Base-by-base conservation (phyloP, 2,888 invertebrate genomes). In the Drosophila greeni region DNA sequence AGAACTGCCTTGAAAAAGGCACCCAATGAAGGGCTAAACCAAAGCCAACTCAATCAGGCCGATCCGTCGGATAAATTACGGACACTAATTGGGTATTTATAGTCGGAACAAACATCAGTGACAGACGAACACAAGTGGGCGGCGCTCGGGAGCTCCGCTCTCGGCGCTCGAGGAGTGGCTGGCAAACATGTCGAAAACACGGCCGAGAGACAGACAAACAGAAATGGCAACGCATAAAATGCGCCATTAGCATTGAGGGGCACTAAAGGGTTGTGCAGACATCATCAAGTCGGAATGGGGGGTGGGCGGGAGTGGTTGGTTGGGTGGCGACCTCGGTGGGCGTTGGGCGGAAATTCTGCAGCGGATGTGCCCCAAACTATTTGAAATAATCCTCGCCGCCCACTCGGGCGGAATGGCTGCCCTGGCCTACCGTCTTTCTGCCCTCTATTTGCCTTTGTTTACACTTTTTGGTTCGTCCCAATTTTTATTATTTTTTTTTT, bases 71-170 rank as follows among this genome's bases (percentile, higher is more conserved):
- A 72, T 64, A 81, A 82, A 83, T 84, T 69, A 72, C 69, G 69
- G 66, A 67, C 70, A 83, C 82, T 83, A 82, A 82, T 84, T 83
- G 75, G 85, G 76, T 83, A 83, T 76, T 82, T 84, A 82, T 77
- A 69, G 70, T 54, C 49, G 24, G 69, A 23, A 48, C 66, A 52
- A 65, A 48, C 65, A 54, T 26, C 45, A 52, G 23, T 31, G 60
- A 47, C 55, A 68, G 55, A 43, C 45, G 39, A 55, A 20, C 48
- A 68, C 54, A 29, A 66, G 33, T 34, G 59, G 55, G 36, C 26
- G 55, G 34, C 26, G 31, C 47, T 48, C n/a, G 33, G 54, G 20
- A n/a, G 47, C 48, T n/a, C 34, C 36, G 53, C 36, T n/a, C 54
- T 37, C 24, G 47, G 37, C 24, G 59, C 59, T 59, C 26, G 65